phyloP scores from a whole-genome alignment of 37 sponge, comb jelly and placozoan species.

The Beroe forskalii region DNA sequence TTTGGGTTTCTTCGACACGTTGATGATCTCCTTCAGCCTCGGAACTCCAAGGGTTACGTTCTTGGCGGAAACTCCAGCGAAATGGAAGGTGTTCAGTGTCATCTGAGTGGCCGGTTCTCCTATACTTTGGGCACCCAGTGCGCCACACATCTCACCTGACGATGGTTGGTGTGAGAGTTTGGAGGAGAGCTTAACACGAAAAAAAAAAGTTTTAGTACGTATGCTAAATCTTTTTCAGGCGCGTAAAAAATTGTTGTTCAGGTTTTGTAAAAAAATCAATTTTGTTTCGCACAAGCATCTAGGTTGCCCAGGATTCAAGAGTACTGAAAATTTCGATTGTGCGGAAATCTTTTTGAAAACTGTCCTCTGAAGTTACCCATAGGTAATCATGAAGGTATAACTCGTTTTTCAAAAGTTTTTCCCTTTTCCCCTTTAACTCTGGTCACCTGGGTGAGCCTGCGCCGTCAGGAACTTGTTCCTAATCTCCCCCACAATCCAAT shows the following conservation, averaged over 20 bases:
- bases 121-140: conserved; percentile 94
- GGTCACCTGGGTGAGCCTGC: conserved; percentile 72
- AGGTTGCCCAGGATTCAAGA: no score
- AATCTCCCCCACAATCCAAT: conserved; percentile 97
- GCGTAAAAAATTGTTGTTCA: background rate
- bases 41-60: conserved; percentile 99
- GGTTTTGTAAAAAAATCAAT: background rate
- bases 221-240: background rate
- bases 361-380: no score
- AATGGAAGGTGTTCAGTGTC: conserved; percentile 99
- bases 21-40: conserved; percentile 97
- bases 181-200: no score
- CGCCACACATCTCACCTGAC: conserved; percentile 93
- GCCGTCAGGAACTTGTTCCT: conserved; percentile 89
- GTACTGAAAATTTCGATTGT: no score
- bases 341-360: no score
- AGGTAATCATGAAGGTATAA: no score
- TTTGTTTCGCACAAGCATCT: no score
- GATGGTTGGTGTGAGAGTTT: no score
- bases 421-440: no score
- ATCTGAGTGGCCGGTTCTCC: conserved; percentile 99
- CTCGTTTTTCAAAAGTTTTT: no score
- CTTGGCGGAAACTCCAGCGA: conserved; percentile 99
- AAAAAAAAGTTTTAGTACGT: background rate
- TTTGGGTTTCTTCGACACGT: conserved; percentile 97